Evolutionary conservation across 2,888 invertebrate species (phyloP).

Genomic region (Venustoraphidia nigricollis): DNA sequence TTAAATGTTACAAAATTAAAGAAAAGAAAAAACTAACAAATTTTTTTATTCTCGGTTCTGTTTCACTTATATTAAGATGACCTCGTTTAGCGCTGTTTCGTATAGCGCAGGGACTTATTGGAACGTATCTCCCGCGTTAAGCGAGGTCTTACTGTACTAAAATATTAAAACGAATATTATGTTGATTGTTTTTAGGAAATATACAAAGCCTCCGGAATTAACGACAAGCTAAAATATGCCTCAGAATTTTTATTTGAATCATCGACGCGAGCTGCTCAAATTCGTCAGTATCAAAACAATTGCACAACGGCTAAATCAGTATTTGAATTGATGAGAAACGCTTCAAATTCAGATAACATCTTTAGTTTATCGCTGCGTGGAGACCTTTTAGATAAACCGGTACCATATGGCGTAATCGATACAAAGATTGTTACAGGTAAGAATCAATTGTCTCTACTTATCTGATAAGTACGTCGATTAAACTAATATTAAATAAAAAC

Average conservation of each 20-base stretch:
- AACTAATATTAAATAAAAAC: not conserved
- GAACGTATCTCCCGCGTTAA: too few relatives aligned
- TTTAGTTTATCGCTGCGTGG: constrained; percentile 18
- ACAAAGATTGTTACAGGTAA: constrained; percentile 35
- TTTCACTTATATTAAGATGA: too few relatives aligned
- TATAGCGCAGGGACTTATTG: too few relatives aligned
- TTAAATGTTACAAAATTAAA: too few relatives aligned
- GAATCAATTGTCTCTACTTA: constrained; percentile 8
- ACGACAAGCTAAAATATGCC: constrained; percentile 31
- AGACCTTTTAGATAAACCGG: constrained; percentile 19
- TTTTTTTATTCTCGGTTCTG: too few relatives aligned
- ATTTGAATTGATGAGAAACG: constrained; percentile 33
- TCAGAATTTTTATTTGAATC: constrained; percentile 37
- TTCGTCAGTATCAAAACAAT: constrained; percentile 17
- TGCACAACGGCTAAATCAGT: constrained; percentile 38
- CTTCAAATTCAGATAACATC: not conserved
- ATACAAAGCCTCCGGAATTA: constrained; percentile 32
- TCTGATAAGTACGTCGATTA: not conserved
- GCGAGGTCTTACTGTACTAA: too few relatives aligned
- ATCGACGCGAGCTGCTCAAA: constrained; percentile 9
- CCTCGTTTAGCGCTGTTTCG: too few relatives aligned
- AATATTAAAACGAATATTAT: too few relatives aligned
- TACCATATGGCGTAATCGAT: constrained; percentile 38
- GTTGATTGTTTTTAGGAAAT: constrained; percentile 19
- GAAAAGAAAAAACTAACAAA: too few relatives aligned